phyloP scores from a whole-genome alignment of 2,113 vertebrate species.

The Marmota monax region DNA sequence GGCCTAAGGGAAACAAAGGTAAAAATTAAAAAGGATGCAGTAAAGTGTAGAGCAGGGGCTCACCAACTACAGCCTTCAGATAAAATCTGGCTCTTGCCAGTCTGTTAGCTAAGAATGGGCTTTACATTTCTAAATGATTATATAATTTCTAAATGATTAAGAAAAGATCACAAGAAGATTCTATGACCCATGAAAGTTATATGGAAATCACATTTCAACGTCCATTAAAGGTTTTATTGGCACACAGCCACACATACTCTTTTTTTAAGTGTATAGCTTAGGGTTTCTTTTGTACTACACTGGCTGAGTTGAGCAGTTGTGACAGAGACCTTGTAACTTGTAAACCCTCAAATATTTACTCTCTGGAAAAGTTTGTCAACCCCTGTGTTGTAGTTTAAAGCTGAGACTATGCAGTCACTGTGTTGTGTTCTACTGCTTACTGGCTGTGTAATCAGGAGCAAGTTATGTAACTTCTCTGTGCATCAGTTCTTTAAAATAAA shows the following conservation, averaged over 20 bases:
- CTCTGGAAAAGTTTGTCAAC: background rate
- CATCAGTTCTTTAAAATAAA: constrained; percentile 1
- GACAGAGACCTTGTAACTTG: background rate
- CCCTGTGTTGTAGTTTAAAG: background rate
- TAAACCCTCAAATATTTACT: constrained; percentile 3
- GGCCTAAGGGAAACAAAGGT: background rate
- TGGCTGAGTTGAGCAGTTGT: background rate
- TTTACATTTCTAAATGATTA: background rate
- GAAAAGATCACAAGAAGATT: background rate
- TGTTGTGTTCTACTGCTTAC: background rate
- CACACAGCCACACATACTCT: background rate
- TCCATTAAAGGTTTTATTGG: background rate
- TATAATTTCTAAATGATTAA: background rate
- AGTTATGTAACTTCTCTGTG: background rate
- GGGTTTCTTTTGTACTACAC: constrained; percentile 28
- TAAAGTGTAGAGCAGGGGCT: background rate
- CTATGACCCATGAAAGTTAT: background rate
- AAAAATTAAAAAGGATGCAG: background rate
- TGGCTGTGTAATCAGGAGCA: background rate
- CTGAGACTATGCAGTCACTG: background rate
- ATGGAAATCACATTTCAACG: background rate
- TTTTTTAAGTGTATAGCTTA: background rate
- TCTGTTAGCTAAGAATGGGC: background rate
- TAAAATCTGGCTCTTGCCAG: background rate
- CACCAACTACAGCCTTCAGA: background rate